phyloP scores from a whole-genome alignment of 2,113 vertebrate species.

The Pterocles gutturalis region DNA sequence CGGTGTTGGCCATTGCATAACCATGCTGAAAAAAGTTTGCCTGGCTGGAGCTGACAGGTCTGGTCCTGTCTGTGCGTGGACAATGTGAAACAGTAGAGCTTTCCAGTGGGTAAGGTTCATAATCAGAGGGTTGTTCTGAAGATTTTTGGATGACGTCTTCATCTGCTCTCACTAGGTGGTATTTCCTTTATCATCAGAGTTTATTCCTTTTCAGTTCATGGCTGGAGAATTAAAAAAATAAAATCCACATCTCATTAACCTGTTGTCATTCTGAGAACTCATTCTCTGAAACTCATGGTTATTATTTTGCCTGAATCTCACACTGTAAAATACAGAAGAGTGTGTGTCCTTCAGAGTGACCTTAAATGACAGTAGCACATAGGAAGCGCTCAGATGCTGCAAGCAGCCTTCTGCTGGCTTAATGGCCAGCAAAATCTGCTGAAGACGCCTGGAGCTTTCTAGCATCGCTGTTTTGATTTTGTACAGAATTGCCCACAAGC shows the following conservation, averaged over 20 bases:
- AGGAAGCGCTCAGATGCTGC: background rate
- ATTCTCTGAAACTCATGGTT: background rate
- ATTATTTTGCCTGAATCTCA: background rate
- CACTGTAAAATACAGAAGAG: background rate
- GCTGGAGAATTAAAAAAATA: background rate
- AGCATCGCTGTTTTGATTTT: background rate
- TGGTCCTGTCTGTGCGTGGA: background rate
- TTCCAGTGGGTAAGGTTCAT: background rate
- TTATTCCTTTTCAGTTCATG: background rate
- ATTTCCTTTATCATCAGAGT: background rate
- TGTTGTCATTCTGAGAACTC: background rate
- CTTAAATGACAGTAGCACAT: background rate
- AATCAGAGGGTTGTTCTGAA: background rate
- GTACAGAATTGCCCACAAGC: background rate
- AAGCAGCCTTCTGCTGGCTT: conserved; percentile 41
- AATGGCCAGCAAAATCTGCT: conserved; percentile 14
- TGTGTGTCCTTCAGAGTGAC: conserved; percentile 24
- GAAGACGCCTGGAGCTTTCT: conserved; percentile 1
- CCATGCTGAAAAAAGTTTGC: background rate
- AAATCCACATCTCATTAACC: background rate
- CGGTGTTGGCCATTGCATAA: accelerated
- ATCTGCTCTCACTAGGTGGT: background rate
- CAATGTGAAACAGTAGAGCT: background rate
- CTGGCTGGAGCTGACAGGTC: background rate
- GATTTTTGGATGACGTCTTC: background rate